Evolutionary conservation across 1,140 invertebrate species (phyloP).

Genomic region (Euschistus heros): DNA sequence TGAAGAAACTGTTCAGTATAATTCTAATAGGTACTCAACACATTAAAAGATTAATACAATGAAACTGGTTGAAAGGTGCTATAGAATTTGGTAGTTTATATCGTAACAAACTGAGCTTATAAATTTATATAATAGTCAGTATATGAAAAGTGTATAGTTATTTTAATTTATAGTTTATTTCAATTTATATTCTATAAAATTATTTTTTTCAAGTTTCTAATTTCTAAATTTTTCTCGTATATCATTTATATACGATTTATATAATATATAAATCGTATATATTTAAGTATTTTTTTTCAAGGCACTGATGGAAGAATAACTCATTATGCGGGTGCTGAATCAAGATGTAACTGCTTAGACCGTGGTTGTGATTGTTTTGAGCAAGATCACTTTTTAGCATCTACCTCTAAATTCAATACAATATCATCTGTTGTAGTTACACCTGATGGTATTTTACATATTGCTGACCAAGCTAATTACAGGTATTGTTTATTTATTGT

Average conservation of each 20-base stretch:
- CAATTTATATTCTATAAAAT: no score
- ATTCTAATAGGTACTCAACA: no score
- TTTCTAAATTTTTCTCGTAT: background rate
- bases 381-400: conserved; percentile 80
- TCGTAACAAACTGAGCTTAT: no score
- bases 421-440: conserved; percentile 88
- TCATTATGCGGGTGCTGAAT: conserved; percentile 85
- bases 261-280: conserved; percentile 29
- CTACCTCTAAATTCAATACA: conserved; percentile 86
- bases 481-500: conserved; percentile 25
- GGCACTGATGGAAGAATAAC: conserved; percentile 84
- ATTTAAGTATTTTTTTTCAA: conserved; percentile 21
- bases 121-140: no score
- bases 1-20: no score
- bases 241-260: background rate
- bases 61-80: no score
- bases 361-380: conserved; percentile 83
- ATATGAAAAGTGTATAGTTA: no score
- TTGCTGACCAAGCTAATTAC: conserved; percentile 87
- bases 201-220: no score
- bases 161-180: no score
- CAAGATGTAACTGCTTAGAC: conserved; percentile 89
- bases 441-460: conserved; percentile 86
- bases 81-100: no score
- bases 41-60: no score